Conservation (phyloP, 2,113 vertebrate genomes). For the Gobius niger region DNA sequence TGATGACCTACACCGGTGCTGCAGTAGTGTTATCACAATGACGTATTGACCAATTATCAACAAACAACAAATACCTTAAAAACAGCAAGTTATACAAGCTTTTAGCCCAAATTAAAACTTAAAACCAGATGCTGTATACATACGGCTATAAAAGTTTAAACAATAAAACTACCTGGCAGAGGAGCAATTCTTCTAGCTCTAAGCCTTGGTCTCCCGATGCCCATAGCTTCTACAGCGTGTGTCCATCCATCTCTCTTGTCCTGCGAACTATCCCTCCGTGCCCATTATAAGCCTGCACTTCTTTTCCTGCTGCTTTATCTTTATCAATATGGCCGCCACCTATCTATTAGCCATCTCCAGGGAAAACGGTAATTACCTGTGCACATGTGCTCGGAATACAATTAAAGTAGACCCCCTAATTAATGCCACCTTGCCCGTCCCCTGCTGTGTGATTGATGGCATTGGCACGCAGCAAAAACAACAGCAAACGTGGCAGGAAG, state of each 20-base stretch:
- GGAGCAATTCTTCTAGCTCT: neutral
- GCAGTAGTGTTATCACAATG: too few relatives aligned
- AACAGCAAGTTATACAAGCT: too few relatives aligned
- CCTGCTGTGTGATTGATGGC: constrained; percentile 61
- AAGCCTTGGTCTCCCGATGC: constrained; percentile 15
- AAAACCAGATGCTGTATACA: constrained; percentile 10
- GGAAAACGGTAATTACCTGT: constrained; percentile 75
- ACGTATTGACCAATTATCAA: too few relatives aligned
- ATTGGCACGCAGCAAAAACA: constrained; percentile 15
- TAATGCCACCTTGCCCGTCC: constrained; percentile 67
- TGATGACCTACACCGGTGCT: too few relatives aligned
- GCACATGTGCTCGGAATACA: constrained; percentile 74
- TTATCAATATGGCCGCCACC: constrained; percentile 57
- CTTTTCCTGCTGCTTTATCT: constrained; percentile 47
- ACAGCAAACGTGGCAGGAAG: constrained; percentile 9
- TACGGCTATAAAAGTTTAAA: neutral
- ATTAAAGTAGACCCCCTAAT: constrained; percentile 73
- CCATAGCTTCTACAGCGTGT: constrained; percentile 10
- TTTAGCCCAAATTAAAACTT: neutral
- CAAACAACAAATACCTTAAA: too few relatives aligned
- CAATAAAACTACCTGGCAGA: neutral
- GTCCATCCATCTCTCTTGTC: constrained; percentile 28
- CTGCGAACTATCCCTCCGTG: constrained; percentile 47
- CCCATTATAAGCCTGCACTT: constrained; percentile 28
- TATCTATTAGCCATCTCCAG: constrained; percentile 74